These are phyloP conservation scores for Propithecus coquereli DNA, from an alignment of 2,113 vertebrate genomes.

Conservation along the genomic window DNA sequence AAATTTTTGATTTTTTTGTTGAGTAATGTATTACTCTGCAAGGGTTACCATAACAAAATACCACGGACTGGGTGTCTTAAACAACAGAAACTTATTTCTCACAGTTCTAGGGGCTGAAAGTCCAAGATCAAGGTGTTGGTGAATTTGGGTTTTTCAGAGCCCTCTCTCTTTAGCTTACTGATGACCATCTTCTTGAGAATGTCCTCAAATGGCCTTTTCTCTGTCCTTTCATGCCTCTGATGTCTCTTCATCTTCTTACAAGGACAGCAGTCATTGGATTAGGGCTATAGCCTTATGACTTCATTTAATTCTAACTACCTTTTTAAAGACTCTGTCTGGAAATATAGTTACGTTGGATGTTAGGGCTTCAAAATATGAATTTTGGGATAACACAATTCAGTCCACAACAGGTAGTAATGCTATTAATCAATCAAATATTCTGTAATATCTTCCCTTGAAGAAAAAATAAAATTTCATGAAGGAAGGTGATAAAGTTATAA, in stretches of 20 bases:
- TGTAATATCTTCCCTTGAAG: not conserved
- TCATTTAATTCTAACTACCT: not conserved
- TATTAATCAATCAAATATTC: constrained; percentile 14
- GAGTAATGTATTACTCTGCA: not conserved
- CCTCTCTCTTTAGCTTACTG: not conserved
- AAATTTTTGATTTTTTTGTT: not conserved
- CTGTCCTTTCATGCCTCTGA: not conserved
- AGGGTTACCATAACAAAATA: not conserved
- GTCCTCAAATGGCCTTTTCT: not conserved
- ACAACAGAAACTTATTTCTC: not conserved
- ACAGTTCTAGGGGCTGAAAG: not conserved
- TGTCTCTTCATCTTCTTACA: not conserved
- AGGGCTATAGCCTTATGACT: not conserved
- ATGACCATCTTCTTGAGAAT: not conserved
- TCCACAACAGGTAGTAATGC: not conserved
- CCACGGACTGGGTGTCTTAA: not conserved
- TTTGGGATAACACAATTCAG: not conserved
- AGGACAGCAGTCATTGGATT: not conserved
- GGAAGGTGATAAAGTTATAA: not conserved
- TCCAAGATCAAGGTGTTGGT: not conserved
- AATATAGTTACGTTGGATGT: not conserved
- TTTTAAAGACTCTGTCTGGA: not conserved
- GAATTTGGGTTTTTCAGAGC: not conserved
- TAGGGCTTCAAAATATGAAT: not conserved
- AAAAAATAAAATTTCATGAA: constrained; percentile 11